These are phyloP conservation scores for Clarias laeviceps DNA, from an alignment of 2,797 vertebrate species.

Conservation along the genomic window DNA sequence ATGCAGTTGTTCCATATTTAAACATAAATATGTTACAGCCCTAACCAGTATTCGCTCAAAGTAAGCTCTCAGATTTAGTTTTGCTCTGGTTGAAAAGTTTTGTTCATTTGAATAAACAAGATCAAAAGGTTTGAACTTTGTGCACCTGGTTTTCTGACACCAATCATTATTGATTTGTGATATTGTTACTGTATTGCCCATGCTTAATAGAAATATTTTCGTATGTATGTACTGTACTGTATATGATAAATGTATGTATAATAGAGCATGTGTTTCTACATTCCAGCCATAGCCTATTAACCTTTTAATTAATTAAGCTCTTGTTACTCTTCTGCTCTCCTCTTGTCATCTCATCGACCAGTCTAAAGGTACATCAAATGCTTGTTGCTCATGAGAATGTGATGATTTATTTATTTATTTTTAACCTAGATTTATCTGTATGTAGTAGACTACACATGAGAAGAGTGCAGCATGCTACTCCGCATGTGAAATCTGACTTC, in stretches of 20 bases:
- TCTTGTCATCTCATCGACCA: conserved; percentile 74
- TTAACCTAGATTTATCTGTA: conserved; percentile 55
- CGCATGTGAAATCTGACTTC: conserved; percentile 59
- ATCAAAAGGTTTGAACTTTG: neutral
- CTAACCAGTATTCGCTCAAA: neutral
- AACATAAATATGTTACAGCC: neutral
- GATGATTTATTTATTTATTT: neutral
- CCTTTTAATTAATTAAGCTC: conserved; percentile 57
- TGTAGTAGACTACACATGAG: conserved; percentile 19
- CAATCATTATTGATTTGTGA: neutral
- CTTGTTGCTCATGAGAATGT: conserved; percentile 64
- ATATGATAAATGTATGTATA: conserved; percentile 1
- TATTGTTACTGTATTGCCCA: neutral
- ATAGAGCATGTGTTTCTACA: conserved; percentile 5
- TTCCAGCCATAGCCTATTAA: conserved; percentile 44
- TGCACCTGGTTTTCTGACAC: neutral
- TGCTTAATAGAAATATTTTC: neutral
- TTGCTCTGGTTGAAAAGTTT: neutral
- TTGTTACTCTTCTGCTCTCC: conserved; percentile 72
- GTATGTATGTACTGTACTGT: neutral
- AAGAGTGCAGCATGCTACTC: conserved; percentile 38
- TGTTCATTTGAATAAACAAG: neutral
- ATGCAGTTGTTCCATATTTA: neutral
- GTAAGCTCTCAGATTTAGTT: neutral
- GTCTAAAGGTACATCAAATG: conserved; percentile 77